These are phyloP conservation scores for Drosophila subobscura DNA, from an alignment of 1,140 invertebrate species.

Conservation along the genomic window DNA sequence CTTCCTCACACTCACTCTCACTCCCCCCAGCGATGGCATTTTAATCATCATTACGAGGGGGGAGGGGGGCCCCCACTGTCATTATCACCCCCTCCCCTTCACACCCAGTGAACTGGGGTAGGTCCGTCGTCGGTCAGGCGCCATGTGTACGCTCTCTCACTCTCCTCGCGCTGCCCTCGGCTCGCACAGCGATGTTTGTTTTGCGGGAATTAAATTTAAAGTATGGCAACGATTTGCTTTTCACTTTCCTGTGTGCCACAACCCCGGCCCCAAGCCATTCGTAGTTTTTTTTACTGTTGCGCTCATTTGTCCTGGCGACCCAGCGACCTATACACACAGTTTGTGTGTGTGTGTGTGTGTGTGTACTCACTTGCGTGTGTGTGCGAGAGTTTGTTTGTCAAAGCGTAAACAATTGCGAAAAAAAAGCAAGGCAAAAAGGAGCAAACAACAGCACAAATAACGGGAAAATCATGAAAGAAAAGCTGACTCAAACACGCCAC, in stretches of 20 bases:
- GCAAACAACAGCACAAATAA: conserved; percentile 13
- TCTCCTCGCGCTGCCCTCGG: neutral
- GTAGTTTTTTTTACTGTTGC: conserved; percentile 61
- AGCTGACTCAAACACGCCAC: conserved; percentile 21
- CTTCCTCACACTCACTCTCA: conserved; percentile 1
- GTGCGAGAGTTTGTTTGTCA: conserved; percentile 57
- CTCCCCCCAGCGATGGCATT: conserved; percentile 55
- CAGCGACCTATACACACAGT: conserved; percentile 17
- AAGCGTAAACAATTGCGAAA: conserved; percentile 81
- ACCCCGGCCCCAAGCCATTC: neutral
- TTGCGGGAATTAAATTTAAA: conserved; percentile 80
- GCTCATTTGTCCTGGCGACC: conserved; percentile 62
- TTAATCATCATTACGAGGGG: conserved; percentile 73
- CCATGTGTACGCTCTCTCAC: conserved; percentile 9
- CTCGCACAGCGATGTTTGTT: conserved; percentile 35
- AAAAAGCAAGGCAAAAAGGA: conserved; percentile 9
- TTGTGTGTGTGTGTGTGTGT: conserved; percentile 13
- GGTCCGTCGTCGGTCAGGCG: conserved; percentile 15
- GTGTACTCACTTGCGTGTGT: conserved; percentile 22
- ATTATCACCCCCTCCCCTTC: conserved; percentile 25
- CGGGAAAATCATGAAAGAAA: conserved; percentile 21
- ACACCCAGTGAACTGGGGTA: neutral
- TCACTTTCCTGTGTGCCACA: conserved; percentile 20
- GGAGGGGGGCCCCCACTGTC: conserved; percentile 46
- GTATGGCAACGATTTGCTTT: conserved; percentile 74